A percentile compares a stretch with the other conserved stretches of the same genome.
Evolutionary conservation across 2,797 vertebrate species (phyloP).

Genomic region (Pangasius krempfi): DNA sequence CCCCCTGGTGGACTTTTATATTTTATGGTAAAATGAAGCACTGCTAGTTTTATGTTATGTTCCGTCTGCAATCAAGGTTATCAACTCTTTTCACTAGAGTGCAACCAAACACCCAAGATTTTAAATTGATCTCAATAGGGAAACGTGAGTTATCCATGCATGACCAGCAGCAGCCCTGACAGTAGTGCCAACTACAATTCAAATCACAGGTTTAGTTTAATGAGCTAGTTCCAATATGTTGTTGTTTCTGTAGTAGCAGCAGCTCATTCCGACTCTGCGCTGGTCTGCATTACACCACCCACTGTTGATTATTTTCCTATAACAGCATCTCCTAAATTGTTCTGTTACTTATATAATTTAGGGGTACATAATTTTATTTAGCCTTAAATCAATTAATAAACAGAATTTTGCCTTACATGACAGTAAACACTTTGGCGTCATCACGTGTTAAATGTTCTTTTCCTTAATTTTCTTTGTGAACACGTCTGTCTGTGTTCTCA

Average conservation of each 20-base stretch:
- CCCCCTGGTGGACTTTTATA: constrained; percentile 10
- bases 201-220: neutral
- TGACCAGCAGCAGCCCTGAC: neutral
- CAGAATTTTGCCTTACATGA: neutral
- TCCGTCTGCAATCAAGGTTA: no score
- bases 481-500: neutral
- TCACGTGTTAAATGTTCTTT: neutral
- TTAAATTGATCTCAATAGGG: neutral
- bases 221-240: neutral
- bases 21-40: neutral
- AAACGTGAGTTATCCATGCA: neutral
- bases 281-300: neutral
- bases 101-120: neutral
- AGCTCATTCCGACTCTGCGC: neutral
- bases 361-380: neutral
- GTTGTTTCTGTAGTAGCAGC: neutral
- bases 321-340: neutral
- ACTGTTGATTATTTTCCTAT: neutral
- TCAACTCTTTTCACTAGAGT: neutral
- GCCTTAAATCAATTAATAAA: no score
- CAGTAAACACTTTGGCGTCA: neutral
- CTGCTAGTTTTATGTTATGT: neutral
- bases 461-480: neutral
- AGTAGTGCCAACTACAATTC: neutral
- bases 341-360: neutral